These are phyloP conservation scores for Enhydra lutris DNA, from an alignment of 2,113 vertebrate species.

Conservation along the genomic window DNA sequence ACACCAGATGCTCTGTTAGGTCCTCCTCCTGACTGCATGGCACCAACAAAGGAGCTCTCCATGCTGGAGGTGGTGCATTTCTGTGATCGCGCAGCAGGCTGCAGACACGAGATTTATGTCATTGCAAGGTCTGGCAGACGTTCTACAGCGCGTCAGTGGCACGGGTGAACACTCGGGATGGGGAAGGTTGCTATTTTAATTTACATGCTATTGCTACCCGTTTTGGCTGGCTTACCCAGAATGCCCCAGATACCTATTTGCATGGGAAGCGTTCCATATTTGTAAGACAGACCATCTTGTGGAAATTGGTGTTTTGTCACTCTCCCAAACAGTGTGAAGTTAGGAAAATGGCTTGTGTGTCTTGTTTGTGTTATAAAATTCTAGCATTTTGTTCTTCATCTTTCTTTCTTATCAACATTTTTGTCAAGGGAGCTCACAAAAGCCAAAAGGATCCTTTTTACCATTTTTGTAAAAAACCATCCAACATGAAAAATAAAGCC, in stretches of 20 bases:
- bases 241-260: constrained; percentile 47
- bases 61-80: constrained; percentile 24
- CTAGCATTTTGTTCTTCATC: constrained; percentile 6
- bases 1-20: constrained; percentile 67
- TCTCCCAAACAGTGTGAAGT: constrained; percentile 66
- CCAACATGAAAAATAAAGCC: constrained; percentile 36
- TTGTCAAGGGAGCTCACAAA: constrained; percentile 45
- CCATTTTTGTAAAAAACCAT: constrained; percentile 35
- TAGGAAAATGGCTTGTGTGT: constrained; percentile 61
- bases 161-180: constrained; percentile 11
- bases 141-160: constrained; percentile 13
- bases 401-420: constrained; percentile 57
- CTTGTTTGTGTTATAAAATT: constrained; percentile 65
- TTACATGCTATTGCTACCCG: constrained; percentile 36
- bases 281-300: constrained; percentile 62
- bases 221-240: constrained; percentile 37
- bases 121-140: constrained; percentile 60
- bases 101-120: constrained; percentile 46
- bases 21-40: constrained; percentile 57
- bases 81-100: constrained; percentile 18
- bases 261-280: constrained; percentile 59
- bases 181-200: constrained; percentile 52
- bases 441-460: constrained; percentile 50
- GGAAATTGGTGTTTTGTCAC: constrained; percentile 63
- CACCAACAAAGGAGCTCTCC: constrained; percentile 64